These are phyloP conservation scores for Albula goreensis DNA, from an alignment of 2,113 vertebrate genomes.

Conservation along the genomic window DNA sequence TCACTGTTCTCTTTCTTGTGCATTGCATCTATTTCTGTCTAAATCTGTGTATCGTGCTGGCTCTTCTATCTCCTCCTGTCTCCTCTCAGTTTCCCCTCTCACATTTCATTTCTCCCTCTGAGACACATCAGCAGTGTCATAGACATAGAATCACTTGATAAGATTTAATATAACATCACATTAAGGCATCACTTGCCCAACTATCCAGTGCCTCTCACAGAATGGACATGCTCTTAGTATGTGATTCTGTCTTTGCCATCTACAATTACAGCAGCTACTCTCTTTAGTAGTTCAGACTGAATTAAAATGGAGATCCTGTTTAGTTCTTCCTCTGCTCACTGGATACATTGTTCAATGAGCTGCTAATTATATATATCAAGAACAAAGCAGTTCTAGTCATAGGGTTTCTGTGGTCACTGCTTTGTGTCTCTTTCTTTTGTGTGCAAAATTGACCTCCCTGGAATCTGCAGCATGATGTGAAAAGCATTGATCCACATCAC, in stretches of 20 bases:
- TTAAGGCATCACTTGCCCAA: too few species aligned
- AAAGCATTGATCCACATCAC: neutral
- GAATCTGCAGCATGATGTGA: neutral
- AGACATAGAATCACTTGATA: neutral
- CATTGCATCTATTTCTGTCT: too few species aligned
- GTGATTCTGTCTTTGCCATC: too few species aligned
- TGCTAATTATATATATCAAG: too few species aligned
- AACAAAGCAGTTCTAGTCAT: neutral
- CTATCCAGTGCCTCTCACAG: neutral
- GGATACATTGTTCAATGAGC: too few species aligned
- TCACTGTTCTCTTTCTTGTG: too few species aligned
- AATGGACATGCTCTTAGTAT: neutral
- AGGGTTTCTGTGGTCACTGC: neutral
- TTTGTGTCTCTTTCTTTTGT: neutral
- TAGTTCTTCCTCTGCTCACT: too few species aligned
- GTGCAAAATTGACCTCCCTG: neutral
- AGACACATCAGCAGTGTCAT: neutral
- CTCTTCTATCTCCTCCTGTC: neutral
- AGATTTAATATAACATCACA: neutral
- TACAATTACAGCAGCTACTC: too few species aligned
- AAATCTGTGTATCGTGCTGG: too few species aligned
- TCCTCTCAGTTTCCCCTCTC: neutral
- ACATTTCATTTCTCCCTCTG: neutral
- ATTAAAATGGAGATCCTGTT: too few species aligned
- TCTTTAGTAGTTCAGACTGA: too few species aligned